Evolutionary conservation across 2,113 vertebrate species (phyloP).

Genomic region (Callaeas wilsoni): DNA sequence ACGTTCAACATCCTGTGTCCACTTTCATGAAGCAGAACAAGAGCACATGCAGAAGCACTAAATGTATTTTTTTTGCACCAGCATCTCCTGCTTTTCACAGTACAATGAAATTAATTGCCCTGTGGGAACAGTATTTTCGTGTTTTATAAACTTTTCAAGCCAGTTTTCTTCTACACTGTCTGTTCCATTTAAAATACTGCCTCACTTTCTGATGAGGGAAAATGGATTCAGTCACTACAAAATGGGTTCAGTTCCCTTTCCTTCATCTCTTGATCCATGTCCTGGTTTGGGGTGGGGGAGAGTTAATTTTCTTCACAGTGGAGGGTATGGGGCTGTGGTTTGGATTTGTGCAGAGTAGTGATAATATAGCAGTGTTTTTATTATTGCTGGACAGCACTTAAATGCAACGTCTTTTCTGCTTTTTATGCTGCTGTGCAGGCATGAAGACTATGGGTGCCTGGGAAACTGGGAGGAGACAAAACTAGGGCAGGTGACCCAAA

Average conservation of each 20-base stretch:
- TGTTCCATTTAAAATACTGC: background rate
- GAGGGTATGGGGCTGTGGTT: background rate
- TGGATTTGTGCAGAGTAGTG: background rate
- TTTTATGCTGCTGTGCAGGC: background rate
- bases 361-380: background rate
- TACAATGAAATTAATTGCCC: background rate
- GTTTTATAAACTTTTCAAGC: background rate
- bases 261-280: background rate
- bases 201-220: background rate
- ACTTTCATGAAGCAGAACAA: background rate
- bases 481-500: fast-evolving
- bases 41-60: background rate
- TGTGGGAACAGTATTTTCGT: background rate
- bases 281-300: background rate
- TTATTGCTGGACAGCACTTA: background rate
- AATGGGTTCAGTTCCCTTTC: background rate
- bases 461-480: background rate
- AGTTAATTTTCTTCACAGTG: background rate
- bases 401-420: background rate
- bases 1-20: background rate
- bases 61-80: background rate
- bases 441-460: background rate
- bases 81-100: background rate
- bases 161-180: background rate
- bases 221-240: background rate